Conservation (phyloP, 2,888 invertebrate species). For the Abrostola triplasia region DNA sequence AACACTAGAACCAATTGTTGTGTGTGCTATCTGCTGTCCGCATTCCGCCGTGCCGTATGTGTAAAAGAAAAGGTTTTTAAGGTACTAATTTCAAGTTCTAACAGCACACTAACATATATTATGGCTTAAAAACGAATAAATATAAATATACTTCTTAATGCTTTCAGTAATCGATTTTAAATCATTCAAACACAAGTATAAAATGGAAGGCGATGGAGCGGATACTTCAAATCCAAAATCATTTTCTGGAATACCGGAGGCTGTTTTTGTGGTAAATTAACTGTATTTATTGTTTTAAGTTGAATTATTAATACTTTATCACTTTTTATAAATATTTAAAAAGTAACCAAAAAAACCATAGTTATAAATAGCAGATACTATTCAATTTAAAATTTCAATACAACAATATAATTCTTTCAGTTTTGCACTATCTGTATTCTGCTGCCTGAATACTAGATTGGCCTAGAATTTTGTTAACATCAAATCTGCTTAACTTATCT, state of each 20-base stretch:
- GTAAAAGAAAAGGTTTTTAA: conserved; percentile 5
- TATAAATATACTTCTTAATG: conserved; percentile 23
- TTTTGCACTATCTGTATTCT: background rate
- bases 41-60: conserved; percentile 15
- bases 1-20: background rate
- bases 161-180: conserved; percentile 21
- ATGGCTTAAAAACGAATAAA: background rate
- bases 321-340: background rate
- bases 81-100: conserved; percentile 3
- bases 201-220: conserved; percentile 82
- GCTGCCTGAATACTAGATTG: background rate
- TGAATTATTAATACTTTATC: background rate
- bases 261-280: conserved; percentile 94
- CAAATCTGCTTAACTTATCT: background rate
- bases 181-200: conserved; percentile 30
- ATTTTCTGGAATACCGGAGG: conserved; percentile 96
- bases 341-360: background rate
- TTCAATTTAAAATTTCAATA: background rate
- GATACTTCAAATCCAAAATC: conserved; percentile 85
- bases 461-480: background rate
- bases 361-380: background rate
- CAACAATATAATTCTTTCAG: background rate
- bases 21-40: background rate
- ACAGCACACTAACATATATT: background rate
- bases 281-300: background rate